These are phyloP conservation scores for Noctua comes DNA, from an alignment of 2,888 invertebrate species.

Conservation along the genomic window DNA sequence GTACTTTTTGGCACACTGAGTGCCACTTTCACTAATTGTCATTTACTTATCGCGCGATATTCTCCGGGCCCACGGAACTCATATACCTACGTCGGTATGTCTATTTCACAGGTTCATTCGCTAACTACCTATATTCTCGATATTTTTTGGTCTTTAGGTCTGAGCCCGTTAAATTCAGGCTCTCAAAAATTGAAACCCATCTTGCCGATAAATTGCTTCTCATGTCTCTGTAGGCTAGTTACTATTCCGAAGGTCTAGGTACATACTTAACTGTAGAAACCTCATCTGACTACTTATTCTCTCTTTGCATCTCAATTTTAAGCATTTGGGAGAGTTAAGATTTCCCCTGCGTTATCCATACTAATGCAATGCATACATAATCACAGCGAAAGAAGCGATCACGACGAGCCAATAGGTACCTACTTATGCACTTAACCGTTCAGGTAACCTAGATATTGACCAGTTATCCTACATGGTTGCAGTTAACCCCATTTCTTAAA, in stretches of 20 bases:
- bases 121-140: not conserved
- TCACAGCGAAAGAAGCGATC: not conserved
- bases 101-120: not conserved
- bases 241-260: not conserved
- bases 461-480: constrained; percentile 41
- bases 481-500: constrained; percentile 30
- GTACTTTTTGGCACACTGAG: not conserved
- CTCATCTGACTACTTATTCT: not conserved
- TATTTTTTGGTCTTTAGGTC: not conserved
- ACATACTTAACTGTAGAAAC: constrained; percentile 3
- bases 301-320: constrained; percentile 1
- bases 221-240: not conserved
- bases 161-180: not conserved
- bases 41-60: not conserved
- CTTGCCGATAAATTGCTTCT: not conserved
- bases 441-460: constrained; percentile 31
- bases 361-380: constrained; percentile 21
- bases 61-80: not conserved
- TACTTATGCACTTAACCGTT: not conserved
- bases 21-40: constrained; percentile 12
- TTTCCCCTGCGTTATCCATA: not conserved
- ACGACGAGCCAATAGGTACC: not conserved
- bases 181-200: not conserved
- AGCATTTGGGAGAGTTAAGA: not conserved
- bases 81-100: not conserved